Base-by-base conservation (phyloP, 2,888 invertebrate genomes). In the Anoplius nigerrimus region DNA sequence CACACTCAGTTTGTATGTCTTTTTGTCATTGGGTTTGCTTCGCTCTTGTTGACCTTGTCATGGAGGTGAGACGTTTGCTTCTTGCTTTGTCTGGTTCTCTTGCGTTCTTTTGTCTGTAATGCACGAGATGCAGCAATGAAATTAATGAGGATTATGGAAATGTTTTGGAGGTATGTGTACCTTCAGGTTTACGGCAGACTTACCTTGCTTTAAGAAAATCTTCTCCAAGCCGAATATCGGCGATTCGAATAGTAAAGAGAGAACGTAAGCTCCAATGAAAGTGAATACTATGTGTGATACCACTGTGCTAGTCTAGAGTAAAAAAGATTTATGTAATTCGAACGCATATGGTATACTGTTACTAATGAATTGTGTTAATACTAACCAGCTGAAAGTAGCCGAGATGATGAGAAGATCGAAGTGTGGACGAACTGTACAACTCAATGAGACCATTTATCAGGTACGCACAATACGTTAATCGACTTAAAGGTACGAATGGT, bases 401-500 rank as follows among this genome's bases (percentile, higher is more conserved):
- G 79, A 94, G 90, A 81, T 92, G 91, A 53, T 91, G 86, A 0
- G 93, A 92, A 84, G 91, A 90, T 80, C 93, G 89, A 51, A 92
- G 78, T 56, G 91, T 92, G 0, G 93, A 92, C 3, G 91, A 90
- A 76, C 91, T 91, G 86, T 93, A 92, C 67, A 94, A 86, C 84
- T 93, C 94, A 0, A 94, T 90, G 21, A 94, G 89, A 2, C 94
- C 94, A 83, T 94, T 94, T 34, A 93, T 91, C 59, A 94, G 90
- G 85, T 94, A 94, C 0, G 94, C 93, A 77, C 93, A 93, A 84
- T 93, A 94, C 0, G 94, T 94, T 65, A 95, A 87, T 77, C 94
- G 90, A 72, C 93, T 93, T 18, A 94, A 89, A 0, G 94, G 93
- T 27, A 92, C 91, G 76, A 93, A 91, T 56, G 91, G 89, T 81